Evolutionary conservation across 2,113 vertebrate species (phyloP).

Genomic region (Rhinopomastus cyanomelas): DNA sequence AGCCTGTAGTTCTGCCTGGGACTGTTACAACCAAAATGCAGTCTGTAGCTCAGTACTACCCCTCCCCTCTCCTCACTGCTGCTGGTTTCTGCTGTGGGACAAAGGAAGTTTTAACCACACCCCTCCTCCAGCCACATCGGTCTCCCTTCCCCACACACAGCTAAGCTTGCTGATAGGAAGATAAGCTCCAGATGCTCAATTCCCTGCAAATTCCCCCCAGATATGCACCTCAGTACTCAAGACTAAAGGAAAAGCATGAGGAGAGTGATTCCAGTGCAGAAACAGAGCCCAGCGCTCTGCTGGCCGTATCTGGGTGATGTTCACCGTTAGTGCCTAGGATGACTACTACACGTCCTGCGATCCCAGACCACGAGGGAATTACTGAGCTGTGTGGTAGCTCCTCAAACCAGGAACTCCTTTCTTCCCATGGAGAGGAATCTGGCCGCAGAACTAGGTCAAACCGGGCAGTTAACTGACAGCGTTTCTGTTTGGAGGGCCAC

Average conservation of each 20-base stretch:
- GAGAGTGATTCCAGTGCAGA: not conserved
- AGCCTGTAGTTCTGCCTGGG: too few relatives aligned
- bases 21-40: too few relatives aligned
- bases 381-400: not conserved
- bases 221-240: not conserved
- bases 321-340: not conserved
- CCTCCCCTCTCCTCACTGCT: not conserved
- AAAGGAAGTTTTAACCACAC: not conserved
- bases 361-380: not conserved
- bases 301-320: not conserved
- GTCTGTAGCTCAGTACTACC: not conserved
- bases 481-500: not conserved
- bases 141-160: accelerated
- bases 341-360: not conserved
- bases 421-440: not conserved
- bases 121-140: too few relatives aligned
- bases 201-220: not conserved
- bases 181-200: not conserved
- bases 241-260: not conserved
- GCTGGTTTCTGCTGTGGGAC: not conserved
- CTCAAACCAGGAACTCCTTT: not conserved
- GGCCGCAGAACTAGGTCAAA: not conserved
- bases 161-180: not conserved
- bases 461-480: not conserved
- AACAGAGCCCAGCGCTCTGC: not conserved